Evolutionary conservation across 1,140 invertebrate genomes (phyloP).

Genomic region (Proctacanthus coquilletti): DNA sequence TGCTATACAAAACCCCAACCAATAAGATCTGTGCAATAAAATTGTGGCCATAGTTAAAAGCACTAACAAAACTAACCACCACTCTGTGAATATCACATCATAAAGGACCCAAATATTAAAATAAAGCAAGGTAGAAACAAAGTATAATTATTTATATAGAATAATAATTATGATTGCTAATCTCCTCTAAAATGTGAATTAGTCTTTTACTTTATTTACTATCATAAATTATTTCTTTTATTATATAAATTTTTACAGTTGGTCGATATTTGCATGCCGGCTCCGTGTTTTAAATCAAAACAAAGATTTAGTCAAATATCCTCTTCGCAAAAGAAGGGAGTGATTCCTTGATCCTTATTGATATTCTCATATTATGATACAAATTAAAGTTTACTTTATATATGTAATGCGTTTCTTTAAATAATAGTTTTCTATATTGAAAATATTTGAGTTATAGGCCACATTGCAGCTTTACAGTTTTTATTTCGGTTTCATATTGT

Average conservation of each 20-base stretch:
- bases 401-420: not conserved
- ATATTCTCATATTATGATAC: not conserved
- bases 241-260: constrained; percentile 29
- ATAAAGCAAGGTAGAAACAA: too few species aligned
- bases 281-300: constrained; percentile 30
- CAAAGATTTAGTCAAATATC: not conserved
- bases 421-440: not conserved
- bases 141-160: too few species aligned
- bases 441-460: not conserved
- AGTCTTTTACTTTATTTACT: not conserved
- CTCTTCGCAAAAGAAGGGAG: too few species aligned
- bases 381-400: not conserved
- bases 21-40: too few species aligned
- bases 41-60: too few species aligned
- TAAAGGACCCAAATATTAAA: too few species aligned
- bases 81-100: too few species aligned
- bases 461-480: not conserved
- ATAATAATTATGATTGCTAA: too few species aligned
- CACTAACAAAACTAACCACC: too few species aligned
- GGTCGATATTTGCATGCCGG: constrained; percentile 33
- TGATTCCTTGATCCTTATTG: too few species aligned
- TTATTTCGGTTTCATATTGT: too few species aligned
- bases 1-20: too few species aligned
- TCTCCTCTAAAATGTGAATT: not conserved
- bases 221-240: constrained; percentile 7